A percentile compares a stretch with the other conserved stretches of the same genome.
These are phyloP conservation scores for Paramuricea clavata DNA, from an alignment of 92 coral and sea anemone genomes.

Conservation along the genomic window DNA sequence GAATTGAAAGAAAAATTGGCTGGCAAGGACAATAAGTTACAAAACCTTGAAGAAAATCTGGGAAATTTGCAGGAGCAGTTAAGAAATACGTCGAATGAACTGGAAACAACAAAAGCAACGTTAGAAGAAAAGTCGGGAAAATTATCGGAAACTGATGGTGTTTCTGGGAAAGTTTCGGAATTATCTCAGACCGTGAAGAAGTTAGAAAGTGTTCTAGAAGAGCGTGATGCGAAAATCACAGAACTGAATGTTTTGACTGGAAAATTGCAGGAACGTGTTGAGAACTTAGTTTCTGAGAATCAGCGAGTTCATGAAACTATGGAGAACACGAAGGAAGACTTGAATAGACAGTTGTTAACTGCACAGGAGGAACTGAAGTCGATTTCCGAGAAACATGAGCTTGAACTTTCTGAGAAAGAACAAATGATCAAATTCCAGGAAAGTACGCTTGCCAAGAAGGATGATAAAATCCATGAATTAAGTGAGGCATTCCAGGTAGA, in stretches of 20 bases:
- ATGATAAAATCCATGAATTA: not conserved
- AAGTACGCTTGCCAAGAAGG: conserved; percentile 13
- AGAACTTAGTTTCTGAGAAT: conserved; percentile 29
- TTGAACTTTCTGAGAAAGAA: conserved; percentile 32
- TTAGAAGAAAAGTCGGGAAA: conserved; percentile 20
- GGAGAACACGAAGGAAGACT: conserved; percentile 55
- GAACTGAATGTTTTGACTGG: conserved; percentile 48
- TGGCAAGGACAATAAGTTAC: conserved; percentile 27
- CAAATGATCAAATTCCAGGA: conserved; percentile 15
- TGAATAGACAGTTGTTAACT: conserved; percentile 45
- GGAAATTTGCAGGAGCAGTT: conserved; percentile 8
- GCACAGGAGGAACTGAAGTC: conserved; percentile 68
- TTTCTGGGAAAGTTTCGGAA: conserved; percentile 26
- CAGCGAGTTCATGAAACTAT: conserved; percentile 42
- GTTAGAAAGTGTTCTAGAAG: conserved; percentile 28
- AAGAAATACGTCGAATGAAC: conserved; percentile 4
- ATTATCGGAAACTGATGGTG: conserved; percentile 3
- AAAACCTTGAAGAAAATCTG: conserved; percentile 2
- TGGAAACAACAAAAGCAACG: not conserved
- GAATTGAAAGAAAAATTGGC: conserved; percentile 15
- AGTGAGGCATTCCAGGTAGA: conserved; percentile 5
- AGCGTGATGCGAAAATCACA: conserved; percentile 33
- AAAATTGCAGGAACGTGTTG: conserved; percentile 41
- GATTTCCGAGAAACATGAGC: conserved; percentile 42
- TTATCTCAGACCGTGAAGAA: conserved; percentile 31